Evolutionary conservation across 2,797 vertebrate genomes (phyloP).

Genomic region (Liasis olivaceus): DNA sequence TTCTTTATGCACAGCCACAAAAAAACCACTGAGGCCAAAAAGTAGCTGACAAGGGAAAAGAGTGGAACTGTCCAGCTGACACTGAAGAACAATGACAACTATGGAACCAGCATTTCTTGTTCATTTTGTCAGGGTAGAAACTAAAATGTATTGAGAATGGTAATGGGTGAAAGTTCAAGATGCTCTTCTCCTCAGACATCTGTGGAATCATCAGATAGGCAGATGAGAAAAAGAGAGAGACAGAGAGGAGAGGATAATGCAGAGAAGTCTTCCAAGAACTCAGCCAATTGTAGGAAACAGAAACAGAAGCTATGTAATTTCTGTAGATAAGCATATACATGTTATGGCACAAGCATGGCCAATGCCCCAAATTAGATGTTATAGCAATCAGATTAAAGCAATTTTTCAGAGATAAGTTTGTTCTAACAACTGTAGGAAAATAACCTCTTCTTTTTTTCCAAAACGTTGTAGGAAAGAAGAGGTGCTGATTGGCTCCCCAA

Average conservation of each 20-base stretch:
- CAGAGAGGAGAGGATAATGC: no score
- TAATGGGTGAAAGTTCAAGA: neutral
- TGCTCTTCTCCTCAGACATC: neutral
- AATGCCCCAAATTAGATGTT: neutral
- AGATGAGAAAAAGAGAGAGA: neutral
- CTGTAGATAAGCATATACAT: neutral
- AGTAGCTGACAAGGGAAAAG: neutral
- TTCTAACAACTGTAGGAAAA: neutral
- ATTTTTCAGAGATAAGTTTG: neutral
- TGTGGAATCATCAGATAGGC: neutral
- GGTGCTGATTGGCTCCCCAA: neutral
- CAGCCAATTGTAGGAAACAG: neutral
- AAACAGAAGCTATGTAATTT: neutral
- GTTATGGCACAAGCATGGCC: neutral
- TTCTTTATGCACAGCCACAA: neutral
- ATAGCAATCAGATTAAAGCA: neutral
- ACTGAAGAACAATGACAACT: neutral
- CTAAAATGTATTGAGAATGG: neutral
- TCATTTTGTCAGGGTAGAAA: neutral
- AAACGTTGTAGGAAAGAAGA: no score
- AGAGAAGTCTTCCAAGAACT: neutral
- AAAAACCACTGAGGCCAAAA: neutral
- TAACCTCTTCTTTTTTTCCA: no score
- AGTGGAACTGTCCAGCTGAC: neutral
- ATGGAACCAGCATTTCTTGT: neutral